Percentiles rank a stretch among this genome's conserved stretches.
Evolutionary conservation across 1,140 invertebrate genomes (phyloP).

Genomic region (Ceratoteleas bidentatus): DNA sequence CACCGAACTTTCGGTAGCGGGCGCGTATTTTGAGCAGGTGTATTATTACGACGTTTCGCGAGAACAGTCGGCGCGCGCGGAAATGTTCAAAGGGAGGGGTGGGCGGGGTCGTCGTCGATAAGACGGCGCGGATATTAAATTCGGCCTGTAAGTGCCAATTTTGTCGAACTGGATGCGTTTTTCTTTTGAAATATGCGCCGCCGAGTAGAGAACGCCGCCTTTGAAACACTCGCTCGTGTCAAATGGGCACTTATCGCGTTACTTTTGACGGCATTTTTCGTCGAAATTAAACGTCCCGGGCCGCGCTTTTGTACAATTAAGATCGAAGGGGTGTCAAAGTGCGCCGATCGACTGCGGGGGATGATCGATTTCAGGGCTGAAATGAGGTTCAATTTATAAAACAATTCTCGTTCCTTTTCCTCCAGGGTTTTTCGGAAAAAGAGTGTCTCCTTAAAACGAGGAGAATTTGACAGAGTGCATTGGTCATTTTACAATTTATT

Average conservation of each 20-base stretch:
- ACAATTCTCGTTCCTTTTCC: too few species aligned
- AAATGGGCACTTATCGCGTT: slow-evolving; percentile 34
- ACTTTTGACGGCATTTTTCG: slow-evolving; percentile 22
- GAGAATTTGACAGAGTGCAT: too few species aligned
- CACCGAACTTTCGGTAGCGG: slow-evolving; percentile 19
- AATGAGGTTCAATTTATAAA: too few species aligned
- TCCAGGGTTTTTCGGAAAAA: too few species aligned
- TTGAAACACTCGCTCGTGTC: slow-evolving; percentile 35
- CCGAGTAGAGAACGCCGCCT: slow-evolving; percentile 10
- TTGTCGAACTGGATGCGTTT: slow-evolving; percentile 32
- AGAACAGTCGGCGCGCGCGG: slow-evolving; percentile 28
- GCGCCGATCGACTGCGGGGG: too few species aligned
- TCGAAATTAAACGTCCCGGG: slow-evolving; percentile 23
- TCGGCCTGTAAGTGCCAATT: slow-evolving; percentile 36
- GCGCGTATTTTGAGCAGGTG: slow-evolving; percentile 50
- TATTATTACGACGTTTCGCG: slow-evolving; percentile 32
- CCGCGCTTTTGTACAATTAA: slow-evolving; percentile 36
- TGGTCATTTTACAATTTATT: too few species aligned
- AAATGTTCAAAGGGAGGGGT: slow-evolving; percentile 40
- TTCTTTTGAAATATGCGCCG: slow-evolving; percentile 36
- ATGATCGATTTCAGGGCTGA: too few species aligned
- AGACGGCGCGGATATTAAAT: slow-evolving; percentile 39
- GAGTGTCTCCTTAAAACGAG: too few species aligned
- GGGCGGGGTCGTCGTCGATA: too few species aligned
- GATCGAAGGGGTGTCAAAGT: neutral